Conservation (phyloP, 2,888 invertebrate genomes). For the Gortyna flavago region DNA sequence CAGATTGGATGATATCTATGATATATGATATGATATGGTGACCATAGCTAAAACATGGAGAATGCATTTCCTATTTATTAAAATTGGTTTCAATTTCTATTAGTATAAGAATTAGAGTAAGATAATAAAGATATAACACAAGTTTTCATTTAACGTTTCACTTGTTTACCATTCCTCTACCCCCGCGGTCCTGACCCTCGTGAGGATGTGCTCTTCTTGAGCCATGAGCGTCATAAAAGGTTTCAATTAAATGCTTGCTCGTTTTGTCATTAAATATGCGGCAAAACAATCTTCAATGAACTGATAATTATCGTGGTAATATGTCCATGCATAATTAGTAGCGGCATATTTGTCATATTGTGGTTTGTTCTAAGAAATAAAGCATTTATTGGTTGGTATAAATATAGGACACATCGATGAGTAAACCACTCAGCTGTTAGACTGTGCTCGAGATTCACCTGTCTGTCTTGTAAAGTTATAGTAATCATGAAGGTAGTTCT, state of each 20-base stretch:
- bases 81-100: conserved; percentile 25
- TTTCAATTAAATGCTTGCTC: conserved; percentile 33
- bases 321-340: conserved; percentile 66
- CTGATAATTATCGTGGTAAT: conserved; percentile 64
- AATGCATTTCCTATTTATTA: conserved; percentile 20
- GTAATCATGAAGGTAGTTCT: conserved; percentile 75
- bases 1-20: neutral
- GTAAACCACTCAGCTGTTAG: conserved; percentile 60
- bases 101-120: conserved; percentile 35
- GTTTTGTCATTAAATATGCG: conserved; percentile 52
- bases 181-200: neutral
- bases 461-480: conserved; percentile 33
- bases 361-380: conserved; percentile 64
- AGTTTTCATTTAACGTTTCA: conserved; percentile 30
- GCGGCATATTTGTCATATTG: conserved; percentile 69
- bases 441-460: conserved; percentile 42
- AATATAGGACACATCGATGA: conserved; percentile 64
- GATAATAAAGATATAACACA: conserved; percentile 33
- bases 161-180: neutral
- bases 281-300: conserved; percentile 64
- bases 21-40: no score
- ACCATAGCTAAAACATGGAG: neutral
- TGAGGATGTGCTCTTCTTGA: conserved; percentile 16
- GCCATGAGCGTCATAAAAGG: conserved; percentile 18
- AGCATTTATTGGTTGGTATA: conserved; percentile 67